phyloP scores from a whole-genome alignment of 2,797 vertebrate genomes.

The Pelodytes ibericus region DNA sequence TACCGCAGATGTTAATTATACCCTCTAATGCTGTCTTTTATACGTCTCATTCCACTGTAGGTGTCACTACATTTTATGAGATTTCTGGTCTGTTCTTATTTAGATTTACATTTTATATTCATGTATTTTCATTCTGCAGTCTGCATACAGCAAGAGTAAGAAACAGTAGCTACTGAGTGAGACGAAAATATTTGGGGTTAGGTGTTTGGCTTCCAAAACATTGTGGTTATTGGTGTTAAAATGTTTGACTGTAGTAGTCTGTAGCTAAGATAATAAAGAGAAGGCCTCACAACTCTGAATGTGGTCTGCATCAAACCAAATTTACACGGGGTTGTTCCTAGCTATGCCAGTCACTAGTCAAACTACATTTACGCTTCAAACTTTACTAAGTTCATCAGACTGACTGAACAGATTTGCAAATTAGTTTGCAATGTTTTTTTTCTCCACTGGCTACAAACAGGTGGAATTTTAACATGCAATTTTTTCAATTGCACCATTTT shows the following conservation, averaged over 20 bases:
- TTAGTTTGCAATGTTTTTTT: too few relatives aligned
- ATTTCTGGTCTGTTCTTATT: constrained; percentile 5
- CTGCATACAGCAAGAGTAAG: constrained; percentile 14
- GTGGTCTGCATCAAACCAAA: constrained; percentile 30
- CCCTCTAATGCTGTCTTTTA: background rate
- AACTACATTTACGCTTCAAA: too few relatives aligned
- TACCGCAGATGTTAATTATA: background rate
- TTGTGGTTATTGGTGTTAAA: constrained; percentile 50
- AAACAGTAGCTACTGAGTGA: constrained; percentile 24
- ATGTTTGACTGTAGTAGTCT: constrained; percentile 18
- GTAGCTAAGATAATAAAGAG: constrained; percentile 28
- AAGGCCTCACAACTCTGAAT: constrained; percentile 20
- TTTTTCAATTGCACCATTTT: too few relatives aligned
- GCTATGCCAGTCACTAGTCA: background rate
- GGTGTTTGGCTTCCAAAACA: constrained; percentile 39
- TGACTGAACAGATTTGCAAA: too few relatives aligned
- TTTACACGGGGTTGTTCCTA: constrained; percentile 5
- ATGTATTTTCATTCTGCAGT: constrained; percentile 20
- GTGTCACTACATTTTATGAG: background rate
- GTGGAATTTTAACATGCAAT: too few relatives aligned
- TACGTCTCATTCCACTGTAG: background rate
- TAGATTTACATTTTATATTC: constrained; percentile 13
- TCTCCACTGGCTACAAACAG: too few relatives aligned
- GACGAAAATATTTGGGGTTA: constrained; percentile 42
- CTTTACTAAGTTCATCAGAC: too few relatives aligned